Conservation (phyloP, 1,140 invertebrate species). For the Acromyrmex charruanus region DNA sequence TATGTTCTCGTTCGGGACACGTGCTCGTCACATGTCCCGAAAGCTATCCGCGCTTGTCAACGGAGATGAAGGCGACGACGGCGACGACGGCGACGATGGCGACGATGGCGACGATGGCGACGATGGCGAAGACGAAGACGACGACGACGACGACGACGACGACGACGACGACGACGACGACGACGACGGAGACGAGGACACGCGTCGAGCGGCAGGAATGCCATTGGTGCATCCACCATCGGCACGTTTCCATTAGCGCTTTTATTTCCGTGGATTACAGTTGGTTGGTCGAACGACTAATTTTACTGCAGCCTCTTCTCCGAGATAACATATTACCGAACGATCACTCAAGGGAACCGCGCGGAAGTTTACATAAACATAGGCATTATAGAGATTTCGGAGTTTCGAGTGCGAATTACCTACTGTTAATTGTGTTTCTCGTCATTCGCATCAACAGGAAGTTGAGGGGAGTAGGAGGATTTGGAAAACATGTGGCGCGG, state of each 20-base stretch:
- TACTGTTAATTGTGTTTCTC: slow-evolving; percentile 19
- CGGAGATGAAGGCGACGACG: slow-evolving; percentile 32
- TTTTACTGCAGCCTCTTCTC: slow-evolving; percentile 80
- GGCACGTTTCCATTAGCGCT: slow-evolving; percentile 83
- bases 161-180: slow-evolving; percentile 47
- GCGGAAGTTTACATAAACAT: slow-evolving; percentile 55
- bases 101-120: slow-evolving; percentile 18
- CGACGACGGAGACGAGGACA: slow-evolving; percentile 42
- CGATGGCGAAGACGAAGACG: no score
- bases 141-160: slow-evolving; percentile 42
- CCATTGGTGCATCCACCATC: slow-evolving; percentile 68
- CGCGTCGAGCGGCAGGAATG: slow-evolving; percentile 31
- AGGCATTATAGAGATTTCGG: slow-evolving; percentile 26
- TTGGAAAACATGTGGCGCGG: background rate
- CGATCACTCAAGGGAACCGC: slow-evolving; percentile 68
- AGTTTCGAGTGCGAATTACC: slow-evolving; percentile 36
- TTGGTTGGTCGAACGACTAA: slow-evolving; percentile 75
- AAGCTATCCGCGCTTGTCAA: slow-evolving; percentile 66
- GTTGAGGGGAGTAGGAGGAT: background rate
- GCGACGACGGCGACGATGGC: slow-evolving; percentile 43
- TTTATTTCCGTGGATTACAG: slow-evolving; percentile 80
- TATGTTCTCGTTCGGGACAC: slow-evolving; percentile 79
- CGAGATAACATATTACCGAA: slow-evolving; percentile 76
- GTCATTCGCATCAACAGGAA: slow-evolving; percentile 54
- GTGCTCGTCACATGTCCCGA: slow-evolving; percentile 85